A percentile compares a stretch with the other conserved stretches of the same genome.
Conservation (phyloP, 2,888 invertebrate species). For the Deilephila elpenor region DNA sequence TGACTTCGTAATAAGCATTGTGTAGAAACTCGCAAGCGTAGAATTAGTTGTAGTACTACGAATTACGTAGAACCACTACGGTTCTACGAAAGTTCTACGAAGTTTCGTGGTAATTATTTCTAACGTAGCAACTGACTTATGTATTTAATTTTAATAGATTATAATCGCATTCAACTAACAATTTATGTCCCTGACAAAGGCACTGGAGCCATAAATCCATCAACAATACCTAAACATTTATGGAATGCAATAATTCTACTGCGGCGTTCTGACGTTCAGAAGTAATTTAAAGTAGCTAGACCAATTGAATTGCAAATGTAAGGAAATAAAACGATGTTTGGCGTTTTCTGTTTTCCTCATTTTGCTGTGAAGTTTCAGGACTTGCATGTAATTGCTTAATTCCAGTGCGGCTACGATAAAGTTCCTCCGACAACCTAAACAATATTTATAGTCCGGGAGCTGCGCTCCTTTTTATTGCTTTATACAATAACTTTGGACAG, state of each 20-base stretch:
- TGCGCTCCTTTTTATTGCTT: slow-evolving; percentile 24
- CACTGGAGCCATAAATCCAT: slow-evolving; percentile 5
- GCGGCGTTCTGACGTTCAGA: slow-evolving; percentile 39
- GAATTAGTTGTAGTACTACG: not conserved
- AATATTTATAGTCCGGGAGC: slow-evolving; percentile 45
- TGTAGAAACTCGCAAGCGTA: not conserved
- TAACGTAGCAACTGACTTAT: not conserved
- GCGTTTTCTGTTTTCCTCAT: slow-evolving; percentile 68
- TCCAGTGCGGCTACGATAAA: slow-evolving; percentile 64
- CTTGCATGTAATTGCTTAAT: slow-evolving; percentile 79
- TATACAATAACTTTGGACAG: slow-evolving; percentile 5
- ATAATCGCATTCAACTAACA: not conserved
- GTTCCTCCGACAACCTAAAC: slow-evolving; percentile 53
- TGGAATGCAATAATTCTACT: slow-evolving; percentile 33
- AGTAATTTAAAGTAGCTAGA: slow-evolving; percentile 56
- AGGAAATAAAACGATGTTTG: slow-evolving; percentile 69
- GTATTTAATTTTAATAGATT: not conserved
- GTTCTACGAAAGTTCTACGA: not conserved
- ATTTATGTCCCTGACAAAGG: not conserved
- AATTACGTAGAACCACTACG: slow-evolving; percentile 4
- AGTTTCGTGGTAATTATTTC: not conserved
- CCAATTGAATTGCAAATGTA: slow-evolving; percentile 74
- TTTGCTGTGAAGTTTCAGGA: slow-evolving; percentile 66
- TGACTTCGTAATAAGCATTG: not conserved
- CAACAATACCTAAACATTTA: slow-evolving; percentile 27